Conservation (phyloP, 2,113 vertebrate species). For the Chinchilla lanigera region DNA sequence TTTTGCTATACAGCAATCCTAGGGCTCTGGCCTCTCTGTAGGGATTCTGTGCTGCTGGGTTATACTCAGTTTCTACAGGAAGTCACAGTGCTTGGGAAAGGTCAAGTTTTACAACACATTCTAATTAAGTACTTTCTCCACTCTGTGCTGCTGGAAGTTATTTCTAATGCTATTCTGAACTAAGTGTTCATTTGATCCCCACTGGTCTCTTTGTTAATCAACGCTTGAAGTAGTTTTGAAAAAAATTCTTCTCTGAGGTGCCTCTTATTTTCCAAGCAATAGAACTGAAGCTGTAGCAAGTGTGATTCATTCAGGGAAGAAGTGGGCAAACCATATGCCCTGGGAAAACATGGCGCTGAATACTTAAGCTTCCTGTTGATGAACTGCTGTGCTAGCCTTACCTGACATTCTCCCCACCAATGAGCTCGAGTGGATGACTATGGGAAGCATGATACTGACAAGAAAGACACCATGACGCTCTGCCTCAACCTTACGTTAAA, state of each 20-base stretch:
- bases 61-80: background rate
- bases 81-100: constrained; percentile 37
- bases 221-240: background rate
- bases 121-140: constrained; percentile 67
- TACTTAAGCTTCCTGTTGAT: background rate
- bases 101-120: constrained; percentile 53
- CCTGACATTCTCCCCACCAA: background rate
- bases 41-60: background rate
- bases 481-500: background rate
- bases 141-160: constrained; percentile 3
- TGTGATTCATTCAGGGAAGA: background rate
- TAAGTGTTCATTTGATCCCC: constrained; percentile 62
- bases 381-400: background rate
- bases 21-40: background rate
- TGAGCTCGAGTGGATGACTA: background rate
- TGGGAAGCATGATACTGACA: background rate
- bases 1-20: background rate
- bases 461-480: background rate
- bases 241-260: constrained; percentile 44
- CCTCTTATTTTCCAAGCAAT: constrained; percentile 60
- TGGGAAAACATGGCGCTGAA: background rate
- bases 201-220: constrained; percentile 74
- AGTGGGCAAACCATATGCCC: background rate
- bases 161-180: constrained; percentile 57
- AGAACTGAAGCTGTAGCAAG: constrained; percentile 30